Conservation (phyloP, 2,888 invertebrate species). For the Tupiocoris notatus region DNA sequence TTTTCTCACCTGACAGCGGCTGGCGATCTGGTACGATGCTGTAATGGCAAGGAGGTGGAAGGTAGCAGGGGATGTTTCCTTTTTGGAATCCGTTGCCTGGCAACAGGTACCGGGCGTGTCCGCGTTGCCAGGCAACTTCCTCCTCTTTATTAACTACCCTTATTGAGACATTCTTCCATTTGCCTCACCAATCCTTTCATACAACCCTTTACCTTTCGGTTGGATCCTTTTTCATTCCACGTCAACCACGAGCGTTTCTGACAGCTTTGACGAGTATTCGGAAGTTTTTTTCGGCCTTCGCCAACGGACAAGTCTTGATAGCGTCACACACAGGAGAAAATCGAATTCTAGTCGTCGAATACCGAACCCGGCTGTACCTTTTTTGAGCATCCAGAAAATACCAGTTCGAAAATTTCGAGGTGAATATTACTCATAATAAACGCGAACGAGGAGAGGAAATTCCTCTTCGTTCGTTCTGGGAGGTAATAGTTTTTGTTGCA, state of each 20-base stretch:
- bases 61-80: constrained; percentile 7
- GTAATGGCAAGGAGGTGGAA: no score
- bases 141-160: constrained; percentile 34
- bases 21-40: no score
- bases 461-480: no score
- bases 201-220: not conserved
- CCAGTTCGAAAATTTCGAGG: no score
- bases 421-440: no score
- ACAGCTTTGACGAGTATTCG: not conserved
- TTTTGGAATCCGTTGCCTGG: constrained; percentile 15
- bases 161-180: constrained; percentile 35
- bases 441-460: no score
- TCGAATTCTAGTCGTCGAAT: no score
- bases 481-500: no score
- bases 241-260: not conserved
- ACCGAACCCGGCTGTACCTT: no score
- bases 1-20: no score
- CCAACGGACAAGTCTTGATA: not conserved
- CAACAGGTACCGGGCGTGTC: constrained; percentile 40
- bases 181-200: not conserved
- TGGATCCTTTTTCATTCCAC: not conserved
- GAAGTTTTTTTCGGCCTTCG: not conserved
- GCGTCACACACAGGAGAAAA: no score
- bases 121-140: constrained; percentile 12
- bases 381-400: no score